These are phyloP conservation scores for Nomada goodeniana DNA, from an alignment of 2,888 invertebrate genomes.

Conservation along the genomic window DNA sequence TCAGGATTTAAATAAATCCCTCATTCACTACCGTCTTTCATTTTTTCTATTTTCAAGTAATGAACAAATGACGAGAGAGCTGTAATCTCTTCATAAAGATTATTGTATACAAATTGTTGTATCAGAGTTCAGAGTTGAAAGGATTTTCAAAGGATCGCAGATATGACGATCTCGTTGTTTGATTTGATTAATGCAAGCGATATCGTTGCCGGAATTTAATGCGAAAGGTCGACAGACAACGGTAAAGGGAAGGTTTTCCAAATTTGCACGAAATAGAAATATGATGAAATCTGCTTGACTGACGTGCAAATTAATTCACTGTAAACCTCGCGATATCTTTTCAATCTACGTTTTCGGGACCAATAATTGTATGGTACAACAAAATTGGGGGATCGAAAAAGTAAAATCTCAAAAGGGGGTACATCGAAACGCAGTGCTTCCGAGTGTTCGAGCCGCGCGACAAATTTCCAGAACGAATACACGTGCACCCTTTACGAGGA, in stretches of 20 bases:
- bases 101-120: background rate
- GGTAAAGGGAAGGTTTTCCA: too few relatives aligned
- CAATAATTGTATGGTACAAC: too few relatives aligned
- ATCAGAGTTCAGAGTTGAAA: background rate
- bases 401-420: background rate
- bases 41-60: background rate
- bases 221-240: too few relatives aligned
- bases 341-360: background rate
- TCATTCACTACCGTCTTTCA: background rate
- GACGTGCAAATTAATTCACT: background rate
- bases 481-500: constrained; percentile 54
- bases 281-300: too few relatives aligned
- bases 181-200: too few relatives aligned
- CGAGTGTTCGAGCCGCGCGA: background rate
- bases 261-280: background rate
- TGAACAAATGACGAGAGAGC: too few relatives aligned
- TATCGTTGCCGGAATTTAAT: too few relatives aligned
- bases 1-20: background rate
- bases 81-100: background rate
- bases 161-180: background rate
- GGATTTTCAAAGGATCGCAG: background rate
- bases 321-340: background rate
- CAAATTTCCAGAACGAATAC: constrained; percentile 49
- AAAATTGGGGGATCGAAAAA: background rate
- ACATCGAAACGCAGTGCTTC: background rate